Base-by-base conservation (phyloP, 2,888 invertebrate genomes). In the Steromphala cineraria region DNA sequence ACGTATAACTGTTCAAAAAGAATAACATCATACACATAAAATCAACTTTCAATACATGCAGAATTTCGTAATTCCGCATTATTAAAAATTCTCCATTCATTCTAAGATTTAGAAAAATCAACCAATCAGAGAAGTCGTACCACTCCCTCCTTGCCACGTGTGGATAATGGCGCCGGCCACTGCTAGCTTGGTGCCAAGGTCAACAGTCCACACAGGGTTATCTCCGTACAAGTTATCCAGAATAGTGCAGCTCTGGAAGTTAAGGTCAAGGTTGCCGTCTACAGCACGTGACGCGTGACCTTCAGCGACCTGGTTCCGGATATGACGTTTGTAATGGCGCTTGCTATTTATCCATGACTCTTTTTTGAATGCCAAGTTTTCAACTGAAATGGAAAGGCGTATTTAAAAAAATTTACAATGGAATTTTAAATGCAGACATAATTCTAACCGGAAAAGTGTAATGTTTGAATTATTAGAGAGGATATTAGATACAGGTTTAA, bases 221-320 rank as follows among this genome's bases (percentile, higher is more conserved):
- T 94, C 94, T n/a, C 94, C 94, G 86, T 94, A 94, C 85, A 94
- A 93, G 90, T 94, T 94, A 89, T 94, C 94, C 71, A 95, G 90
- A 53, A 94, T 93, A 52, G 94, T 94, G 85, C 94, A 94, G 82
- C 91, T 91, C 36, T 93, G 92, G 7, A 94, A 90, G 10, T 90
- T 90, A 46, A 92, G 91, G 84, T 94, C 93, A 76, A 92, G 90
- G 80, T 91, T 91, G 7, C 94, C 94, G 86, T 95, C 94, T 15
- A 95, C 94, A 0, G 94, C 94, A 75, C 94, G 92, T 55, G 92
- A 92, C 84, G 94, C 94, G 75, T 92, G 92, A 5, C 92, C 92
- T 71, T 91, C 90, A 53, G 89, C 88, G 52, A 90, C 87, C 52
- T 87, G 86, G 80, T 90, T 89, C 53, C 87, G 85, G 82, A 91